phyloP scores from a whole-genome alignment of 2,888 invertebrate species.

The Anthrax anthrax region DNA sequence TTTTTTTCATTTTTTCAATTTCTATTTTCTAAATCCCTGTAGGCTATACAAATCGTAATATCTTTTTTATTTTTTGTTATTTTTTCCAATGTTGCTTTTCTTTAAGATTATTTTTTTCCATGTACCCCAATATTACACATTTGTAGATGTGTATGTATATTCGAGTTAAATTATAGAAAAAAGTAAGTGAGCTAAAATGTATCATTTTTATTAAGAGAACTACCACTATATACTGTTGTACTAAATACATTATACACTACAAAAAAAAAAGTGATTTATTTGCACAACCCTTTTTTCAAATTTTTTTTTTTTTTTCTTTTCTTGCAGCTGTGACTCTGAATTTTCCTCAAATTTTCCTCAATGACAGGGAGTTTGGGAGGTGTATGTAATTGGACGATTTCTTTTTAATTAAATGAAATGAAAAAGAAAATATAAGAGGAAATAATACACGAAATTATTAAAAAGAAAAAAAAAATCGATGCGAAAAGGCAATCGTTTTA shows the following conservation, averaged over 20 bases:
- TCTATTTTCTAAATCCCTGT: background rate
- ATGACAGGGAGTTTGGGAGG: conserved; percentile 2
- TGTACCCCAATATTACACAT: too few species aligned
- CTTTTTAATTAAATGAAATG: conserved; percentile 14
- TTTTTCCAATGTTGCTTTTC: background rate
- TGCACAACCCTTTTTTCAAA: conserved; percentile 22
- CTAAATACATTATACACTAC: background rate
- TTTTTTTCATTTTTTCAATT: background rate
- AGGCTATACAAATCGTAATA: background rate
- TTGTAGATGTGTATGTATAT: background rate
- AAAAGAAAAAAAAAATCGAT: background rate
- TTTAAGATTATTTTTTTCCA: conserved; percentile 1
- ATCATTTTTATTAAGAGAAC: conserved; percentile 8
- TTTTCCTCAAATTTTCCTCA: background rate
- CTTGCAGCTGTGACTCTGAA: conserved; percentile 11
- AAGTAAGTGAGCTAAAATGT: background rate
- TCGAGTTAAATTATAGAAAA: background rate
- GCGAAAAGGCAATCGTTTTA: too few species aligned
- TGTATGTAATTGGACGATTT: conserved; percentile 14
- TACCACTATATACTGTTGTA: background rate
- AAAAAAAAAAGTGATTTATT: conserved; percentile 28
- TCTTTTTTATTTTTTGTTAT: background rate
- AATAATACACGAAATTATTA: background rate
- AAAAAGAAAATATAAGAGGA: background rate
- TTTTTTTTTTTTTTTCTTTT: too few species aligned